Percentiles rank a stretch among this genome's conserved stretches.
Evolutionary conservation across 2,797 vertebrate species (phyloP).

Genomic region (Myripristis jacobus): DNA sequence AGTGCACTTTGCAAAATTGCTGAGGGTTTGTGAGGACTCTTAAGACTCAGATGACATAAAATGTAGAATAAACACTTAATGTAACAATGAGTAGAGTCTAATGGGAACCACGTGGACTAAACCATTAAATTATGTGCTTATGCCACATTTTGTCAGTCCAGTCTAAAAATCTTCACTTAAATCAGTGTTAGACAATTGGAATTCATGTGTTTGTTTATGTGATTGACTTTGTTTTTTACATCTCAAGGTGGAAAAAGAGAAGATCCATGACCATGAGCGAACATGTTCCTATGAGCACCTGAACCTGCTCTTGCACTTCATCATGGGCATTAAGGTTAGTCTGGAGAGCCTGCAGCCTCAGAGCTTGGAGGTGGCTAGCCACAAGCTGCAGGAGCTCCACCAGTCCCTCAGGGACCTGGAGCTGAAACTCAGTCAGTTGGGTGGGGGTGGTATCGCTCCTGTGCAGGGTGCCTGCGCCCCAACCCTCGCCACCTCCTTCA

Average conservation of each 20-base stretch:
- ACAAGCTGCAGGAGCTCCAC: slow-evolving; percentile 85
- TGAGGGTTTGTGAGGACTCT: too few relatives aligned
- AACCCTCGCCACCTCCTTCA: slow-evolving; percentile 78
- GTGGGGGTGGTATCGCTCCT: slow-evolving; percentile 62
- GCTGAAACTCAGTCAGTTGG: slow-evolving; percentile 83
- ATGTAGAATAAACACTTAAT: too few relatives aligned
- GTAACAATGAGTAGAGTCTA: too few relatives aligned
- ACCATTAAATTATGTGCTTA: too few relatives aligned
- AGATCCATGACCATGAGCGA: slow-evolving; percentile 89
- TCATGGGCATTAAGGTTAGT: slow-evolving; percentile 89
- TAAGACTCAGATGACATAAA: too few relatives aligned
- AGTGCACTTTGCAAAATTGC: too few relatives aligned
- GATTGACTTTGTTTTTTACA: slow-evolving; percentile 30
- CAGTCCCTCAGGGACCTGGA: slow-evolving; percentile 85
- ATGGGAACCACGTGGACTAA: too few relatives aligned
- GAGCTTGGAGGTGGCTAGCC: slow-evolving; percentile 84
- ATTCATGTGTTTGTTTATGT: slow-evolving; percentile 17
- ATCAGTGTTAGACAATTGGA: too few relatives aligned
- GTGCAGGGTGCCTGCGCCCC: slow-evolving; percentile 82
- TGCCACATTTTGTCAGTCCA: too few relatives aligned
- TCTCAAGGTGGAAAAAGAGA: slow-evolving; percentile 91
- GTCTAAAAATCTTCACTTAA: too few relatives aligned
- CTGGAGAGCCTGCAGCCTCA: slow-evolving; percentile 87
- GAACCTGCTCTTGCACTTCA: slow-evolving; percentile 89
- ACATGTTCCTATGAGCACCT: slow-evolving; percentile 90